A percentile compares a stretch with the other conserved stretches of the same genome.
phyloP scores from a whole-genome alignment of 2,888 invertebrate species.

The Parnassius glacialis region DNA sequence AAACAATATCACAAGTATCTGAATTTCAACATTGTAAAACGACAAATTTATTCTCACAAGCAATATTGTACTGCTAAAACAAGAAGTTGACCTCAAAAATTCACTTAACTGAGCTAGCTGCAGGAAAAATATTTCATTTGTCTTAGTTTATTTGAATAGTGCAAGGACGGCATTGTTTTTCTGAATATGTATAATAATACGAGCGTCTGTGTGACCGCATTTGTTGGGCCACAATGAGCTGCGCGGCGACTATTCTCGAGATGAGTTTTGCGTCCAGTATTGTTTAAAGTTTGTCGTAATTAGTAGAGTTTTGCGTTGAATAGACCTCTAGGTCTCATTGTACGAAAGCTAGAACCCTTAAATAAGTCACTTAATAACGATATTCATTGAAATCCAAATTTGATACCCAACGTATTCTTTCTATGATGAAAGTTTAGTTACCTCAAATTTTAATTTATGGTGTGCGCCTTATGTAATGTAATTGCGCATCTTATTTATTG shows the following conservation, averaged over 20 bases:
- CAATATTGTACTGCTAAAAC: constrained; percentile 23
- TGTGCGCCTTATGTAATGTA: too few relatives aligned
- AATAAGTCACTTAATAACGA: constrained; percentile 28
- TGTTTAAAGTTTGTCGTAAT: constrained; percentile 80
- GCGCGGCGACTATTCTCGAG: constrained; percentile 69
- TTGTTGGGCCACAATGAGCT: constrained; percentile 72
- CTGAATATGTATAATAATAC: constrained; percentile 74
- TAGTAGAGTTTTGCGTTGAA: constrained; percentile 75
- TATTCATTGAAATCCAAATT: constrained; percentile 17
- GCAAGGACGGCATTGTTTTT: constrained; percentile 73
- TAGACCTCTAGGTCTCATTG: constrained; percentile 72
- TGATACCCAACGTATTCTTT: neutral
- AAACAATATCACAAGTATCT: constrained; percentile 14
- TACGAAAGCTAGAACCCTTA: constrained; percentile 41
- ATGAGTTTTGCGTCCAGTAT: constrained; percentile 79
- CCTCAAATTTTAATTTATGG: too few relatives aligned
- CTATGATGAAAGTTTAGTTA: too few relatives aligned
- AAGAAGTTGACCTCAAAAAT: constrained; percentile 41
- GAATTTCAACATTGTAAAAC: constrained; percentile 33
- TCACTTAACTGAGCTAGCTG: constrained; percentile 38
- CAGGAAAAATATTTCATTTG: constrained; percentile 64
- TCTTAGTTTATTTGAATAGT: constrained; percentile 70
- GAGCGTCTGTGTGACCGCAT: constrained; percentile 74
- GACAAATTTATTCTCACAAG: constrained; percentile 27
- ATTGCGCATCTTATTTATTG: too few relatives aligned